phyloP scores from a whole-genome alignment of 2,888 invertebrate species.

The Lochmaea capreae region DNA sequence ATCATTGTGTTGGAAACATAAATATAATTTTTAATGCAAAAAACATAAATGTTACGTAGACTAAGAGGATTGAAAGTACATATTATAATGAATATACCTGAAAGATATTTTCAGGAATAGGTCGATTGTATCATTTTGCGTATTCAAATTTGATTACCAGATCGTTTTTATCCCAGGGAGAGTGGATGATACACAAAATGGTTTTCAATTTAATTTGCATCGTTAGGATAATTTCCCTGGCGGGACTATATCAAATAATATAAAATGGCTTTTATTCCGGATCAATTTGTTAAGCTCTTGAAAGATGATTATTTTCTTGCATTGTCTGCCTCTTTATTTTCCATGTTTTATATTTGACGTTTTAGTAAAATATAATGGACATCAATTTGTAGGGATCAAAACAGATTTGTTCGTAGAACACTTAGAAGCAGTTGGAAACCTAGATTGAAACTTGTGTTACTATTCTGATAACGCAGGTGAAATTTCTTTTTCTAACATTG shows the following conservation, averaged over 20 bases:
- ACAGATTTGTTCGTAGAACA: too few species aligned
- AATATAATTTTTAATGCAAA: too few species aligned
- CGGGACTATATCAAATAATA: slow-evolving; percentile 27
- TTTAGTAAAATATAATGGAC: not conserved
- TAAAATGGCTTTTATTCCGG: slow-evolving; percentile 13
- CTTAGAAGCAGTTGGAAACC: not conserved
- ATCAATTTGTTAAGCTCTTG: slow-evolving; percentile 3
- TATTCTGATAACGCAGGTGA: too few species aligned
- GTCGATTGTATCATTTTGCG: slow-evolving; percentile 15
- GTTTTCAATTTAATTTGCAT: slow-evolving; percentile 40
- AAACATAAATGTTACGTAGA: too few species aligned
- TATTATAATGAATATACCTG: not conserved
- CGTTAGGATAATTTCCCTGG: slow-evolving; percentile 39
- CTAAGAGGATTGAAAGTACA: not conserved
- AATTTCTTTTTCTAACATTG: too few species aligned
- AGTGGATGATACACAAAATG: slow-evolving; percentile 31
- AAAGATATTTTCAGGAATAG: slow-evolving; percentile 20
- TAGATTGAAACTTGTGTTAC: too few species aligned
- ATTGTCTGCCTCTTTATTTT: not conserved
- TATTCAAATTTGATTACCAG: slow-evolving; percentile 30
- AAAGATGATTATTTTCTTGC: not conserved
- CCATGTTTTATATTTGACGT: not conserved
- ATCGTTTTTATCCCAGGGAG: slow-evolving; percentile 27
- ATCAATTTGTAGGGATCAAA: too few species aligned
- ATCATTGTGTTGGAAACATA: too few species aligned